Conservation (phyloP, 2,113 vertebrate genomes). For the Acrocephalus kingi region DNA sequence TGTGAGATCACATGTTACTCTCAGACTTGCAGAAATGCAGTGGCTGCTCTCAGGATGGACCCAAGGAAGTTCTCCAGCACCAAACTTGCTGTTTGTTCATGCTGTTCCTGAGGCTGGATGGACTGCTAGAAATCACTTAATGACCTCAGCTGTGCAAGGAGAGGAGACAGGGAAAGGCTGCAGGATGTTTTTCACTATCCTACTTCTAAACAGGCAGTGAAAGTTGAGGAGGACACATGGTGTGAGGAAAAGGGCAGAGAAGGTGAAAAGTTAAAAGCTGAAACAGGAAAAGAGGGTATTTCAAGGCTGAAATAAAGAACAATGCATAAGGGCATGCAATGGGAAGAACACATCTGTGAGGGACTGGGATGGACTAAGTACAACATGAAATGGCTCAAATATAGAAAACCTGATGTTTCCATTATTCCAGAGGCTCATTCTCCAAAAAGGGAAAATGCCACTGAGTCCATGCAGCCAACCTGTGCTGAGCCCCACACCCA, state of each 20-base stretch:
- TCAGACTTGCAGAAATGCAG: not conserved
- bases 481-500: not conserved
- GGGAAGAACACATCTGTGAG: not conserved
- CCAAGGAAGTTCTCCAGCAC: not conserved
- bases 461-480: not conserved
- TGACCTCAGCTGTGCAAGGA: not conserved
- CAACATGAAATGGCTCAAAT: not conserved
- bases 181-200: not conserved
- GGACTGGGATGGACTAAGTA: not conserved
- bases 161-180: not conserved
- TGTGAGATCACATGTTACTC: not conserved
- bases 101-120: not conserved
- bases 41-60: not conserved
- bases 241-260: not conserved
- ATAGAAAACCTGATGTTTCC: not conserved
- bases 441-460: not conserved
- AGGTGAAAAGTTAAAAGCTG: not conserved
- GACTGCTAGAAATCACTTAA: not conserved
- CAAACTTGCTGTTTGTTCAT: fast-evolving
- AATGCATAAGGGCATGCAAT: not conserved
- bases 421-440: not conserved
- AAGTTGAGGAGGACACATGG: not conserved
- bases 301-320: not conserved
- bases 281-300: not conserved
- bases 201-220: not conserved